phyloP scores from a whole-genome alignment of 2,888 invertebrate species.

The Drosophila pegasa region DNA sequence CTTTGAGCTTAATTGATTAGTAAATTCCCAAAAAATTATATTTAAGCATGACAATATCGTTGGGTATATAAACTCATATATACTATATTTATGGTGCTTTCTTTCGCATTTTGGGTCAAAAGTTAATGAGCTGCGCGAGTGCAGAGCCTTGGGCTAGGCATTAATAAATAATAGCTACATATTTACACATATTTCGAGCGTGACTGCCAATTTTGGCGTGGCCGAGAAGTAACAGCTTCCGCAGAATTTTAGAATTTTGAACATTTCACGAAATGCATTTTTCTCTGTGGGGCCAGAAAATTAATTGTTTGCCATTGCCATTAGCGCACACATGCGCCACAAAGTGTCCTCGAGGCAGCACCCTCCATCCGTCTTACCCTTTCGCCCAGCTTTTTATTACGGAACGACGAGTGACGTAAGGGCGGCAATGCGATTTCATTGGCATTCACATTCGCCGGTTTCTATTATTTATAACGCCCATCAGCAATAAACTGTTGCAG shows the following conservation, averaged over 20 bases:
- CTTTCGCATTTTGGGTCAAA: constrained; percentile 48
- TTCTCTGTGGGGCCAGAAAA: constrained; percentile 51
- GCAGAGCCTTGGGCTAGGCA: constrained; percentile 18
- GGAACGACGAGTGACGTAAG: not conserved
- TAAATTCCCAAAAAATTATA: constrained; percentile 47
- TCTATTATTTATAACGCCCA: constrained; percentile 11
- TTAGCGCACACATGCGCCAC: constrained; percentile 37
- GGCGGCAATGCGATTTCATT: constrained; percentile 14
- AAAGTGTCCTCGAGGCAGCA: constrained; percentile 28
- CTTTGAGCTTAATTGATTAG: constrained; percentile 73
- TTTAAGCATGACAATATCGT: constrained; percentile 23
- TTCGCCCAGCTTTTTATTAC: not conserved
- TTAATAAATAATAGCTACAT: constrained; percentile 26
- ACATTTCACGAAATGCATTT: constrained; percentile 31
- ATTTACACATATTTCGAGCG: constrained; percentile 43
- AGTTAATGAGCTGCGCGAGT: constrained; percentile 39
- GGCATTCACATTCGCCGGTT: constrained; percentile 2
- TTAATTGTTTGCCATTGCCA: constrained; percentile 52
- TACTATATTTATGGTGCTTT: not conserved
- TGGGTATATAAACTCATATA: not conserved
- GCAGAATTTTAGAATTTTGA: constrained; percentile 21
- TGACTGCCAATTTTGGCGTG: constrained; percentile 45
- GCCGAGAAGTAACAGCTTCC: constrained; percentile 28
- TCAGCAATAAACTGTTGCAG: constrained; percentile 26
- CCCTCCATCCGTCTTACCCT: not conserved